phyloP scores from a whole-genome alignment of 1,140 invertebrate species.

The Panulirus ornatus region DNA sequence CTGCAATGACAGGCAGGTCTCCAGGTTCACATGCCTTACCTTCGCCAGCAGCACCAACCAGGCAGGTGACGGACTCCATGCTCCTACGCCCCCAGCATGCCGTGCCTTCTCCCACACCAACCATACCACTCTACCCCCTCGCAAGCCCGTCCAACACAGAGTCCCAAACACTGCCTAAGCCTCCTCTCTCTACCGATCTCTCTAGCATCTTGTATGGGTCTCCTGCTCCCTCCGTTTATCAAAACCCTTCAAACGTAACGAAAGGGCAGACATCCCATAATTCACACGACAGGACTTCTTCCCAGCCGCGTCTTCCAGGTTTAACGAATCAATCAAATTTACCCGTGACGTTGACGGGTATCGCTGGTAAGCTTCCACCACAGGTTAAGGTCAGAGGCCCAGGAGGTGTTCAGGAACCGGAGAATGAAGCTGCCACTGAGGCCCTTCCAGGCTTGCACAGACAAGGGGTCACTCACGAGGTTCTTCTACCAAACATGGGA shows the following conservation, averaged over 20 bases:
- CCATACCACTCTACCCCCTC: background rate
- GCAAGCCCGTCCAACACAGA: background rate
- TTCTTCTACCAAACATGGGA: background rate
- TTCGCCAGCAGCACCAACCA: background rate
- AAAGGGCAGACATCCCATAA: background rate
- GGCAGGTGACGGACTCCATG: background rate
- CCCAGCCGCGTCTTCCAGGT: background rate
- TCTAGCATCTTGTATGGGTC: background rate
- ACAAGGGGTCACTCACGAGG: background rate
- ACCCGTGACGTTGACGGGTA: background rate
- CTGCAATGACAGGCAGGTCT: conserved; percentile 4
- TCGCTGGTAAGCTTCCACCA: background rate
- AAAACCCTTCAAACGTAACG: background rate
- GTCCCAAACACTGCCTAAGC: background rate
- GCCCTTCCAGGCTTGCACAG: background rate
- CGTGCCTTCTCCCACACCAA: background rate
- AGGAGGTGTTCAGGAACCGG: too few relatives aligned
- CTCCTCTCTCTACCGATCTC: background rate
- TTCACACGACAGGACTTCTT: background rate
- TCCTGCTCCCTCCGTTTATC: background rate
- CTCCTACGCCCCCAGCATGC: background rate
- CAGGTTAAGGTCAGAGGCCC: background rate
- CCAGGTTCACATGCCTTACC: too few relatives aligned
- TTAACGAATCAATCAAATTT: background rate
- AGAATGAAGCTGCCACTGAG: background rate